These are phyloP conservation scores for Panagrolaimus sp. DNA, from an alignment of 1,140 invertebrate species.

Conservation along the genomic window DNA sequence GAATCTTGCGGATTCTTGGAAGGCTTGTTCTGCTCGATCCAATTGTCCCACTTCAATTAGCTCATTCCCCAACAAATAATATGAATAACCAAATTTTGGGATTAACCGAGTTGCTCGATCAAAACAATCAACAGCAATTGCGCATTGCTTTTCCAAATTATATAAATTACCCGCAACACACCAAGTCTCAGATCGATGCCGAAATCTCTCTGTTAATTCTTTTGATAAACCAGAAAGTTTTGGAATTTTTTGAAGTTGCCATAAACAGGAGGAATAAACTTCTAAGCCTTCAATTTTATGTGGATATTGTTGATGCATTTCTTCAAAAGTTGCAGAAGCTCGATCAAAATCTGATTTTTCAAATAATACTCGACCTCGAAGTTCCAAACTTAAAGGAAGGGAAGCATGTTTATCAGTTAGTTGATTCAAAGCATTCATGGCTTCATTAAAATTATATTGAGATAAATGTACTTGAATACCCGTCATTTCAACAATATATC, in stretches of 20 bases:
- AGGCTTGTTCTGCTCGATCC: neutral
- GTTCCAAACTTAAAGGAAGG: neutral
- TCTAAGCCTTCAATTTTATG: neutral
- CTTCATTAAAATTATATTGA: neutral
- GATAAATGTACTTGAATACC: neutral
- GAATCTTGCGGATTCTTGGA: neutral
- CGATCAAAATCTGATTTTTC: neutral
- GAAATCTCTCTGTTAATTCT: slow-evolving; percentile 1
- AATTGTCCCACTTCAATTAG: slow-evolving; percentile 1
- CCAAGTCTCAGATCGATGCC: slow-evolving; percentile 4
- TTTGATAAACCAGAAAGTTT: neutral
- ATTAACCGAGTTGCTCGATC: slow-evolving; percentile 5
- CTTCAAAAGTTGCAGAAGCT: neutral
- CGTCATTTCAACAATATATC: neutral
- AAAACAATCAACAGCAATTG: slow-evolving; percentile 1
- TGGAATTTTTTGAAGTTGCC: neutral
- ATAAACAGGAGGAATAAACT: neutral
- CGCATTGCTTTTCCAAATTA: neutral
- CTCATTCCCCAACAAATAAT: slow-evolving; percentile 1
- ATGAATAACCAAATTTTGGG: neutral
- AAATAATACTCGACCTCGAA: neutral
- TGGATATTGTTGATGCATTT: neutral
- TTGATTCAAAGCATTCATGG: neutral
- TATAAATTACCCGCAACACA: slow-evolving; percentile 12
- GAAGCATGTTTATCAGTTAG: neutral